Conservation (phyloP, 1,140 invertebrate genomes). For the Tyrophagus putrescentiae region DNA sequence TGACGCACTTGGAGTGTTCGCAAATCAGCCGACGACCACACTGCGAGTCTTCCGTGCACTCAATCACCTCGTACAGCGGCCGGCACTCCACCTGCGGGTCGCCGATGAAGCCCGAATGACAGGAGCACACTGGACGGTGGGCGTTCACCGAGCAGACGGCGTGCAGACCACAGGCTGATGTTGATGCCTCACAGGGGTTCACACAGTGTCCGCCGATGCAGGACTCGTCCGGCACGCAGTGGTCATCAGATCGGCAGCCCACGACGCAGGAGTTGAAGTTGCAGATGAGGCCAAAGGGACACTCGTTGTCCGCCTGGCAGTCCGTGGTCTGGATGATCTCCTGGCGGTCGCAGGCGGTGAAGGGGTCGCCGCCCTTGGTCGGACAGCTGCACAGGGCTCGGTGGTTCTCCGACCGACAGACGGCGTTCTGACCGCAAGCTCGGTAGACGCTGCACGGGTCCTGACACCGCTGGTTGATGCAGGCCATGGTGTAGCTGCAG, state of each 20-base stretch:
- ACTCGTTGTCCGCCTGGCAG: constrained; percentile 27
- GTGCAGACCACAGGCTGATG: constrained; percentile 26
- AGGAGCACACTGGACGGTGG: constrained; percentile 62
- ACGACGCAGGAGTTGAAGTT: constrained; percentile 26
- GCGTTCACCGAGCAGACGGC: constrained; percentile 52
- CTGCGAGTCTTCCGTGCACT: constrained; percentile 21
- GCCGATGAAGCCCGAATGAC: constrained; percentile 59
- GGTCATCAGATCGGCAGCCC: constrained; percentile 53
- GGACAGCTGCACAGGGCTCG: constrained; percentile 56
- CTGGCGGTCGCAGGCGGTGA: constrained; percentile 20
- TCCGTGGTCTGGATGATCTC: constrained; percentile 17
- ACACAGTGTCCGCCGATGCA: constrained; percentile 65
- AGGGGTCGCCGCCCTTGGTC: constrained; percentile 40
- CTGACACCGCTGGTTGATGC: constrained; percentile 62
- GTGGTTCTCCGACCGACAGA: constrained; percentile 57
- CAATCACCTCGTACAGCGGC: constrained; percentile 18
- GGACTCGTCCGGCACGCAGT: constrained; percentile 57
- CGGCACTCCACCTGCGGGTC: constrained; percentile 48
- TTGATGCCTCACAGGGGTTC: constrained; percentile 39
- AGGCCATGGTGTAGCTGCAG: constrained; percentile 75
- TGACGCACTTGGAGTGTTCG: constrained; percentile 25
- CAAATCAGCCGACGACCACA: constrained; percentile 27
- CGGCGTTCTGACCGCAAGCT: constrained; percentile 53
- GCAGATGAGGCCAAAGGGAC: constrained; percentile 26
- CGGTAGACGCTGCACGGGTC: constrained; percentile 58